Base-by-base conservation (phyloP, 2,797 vertebrate species). In the Argya squamiceps region DNA sequence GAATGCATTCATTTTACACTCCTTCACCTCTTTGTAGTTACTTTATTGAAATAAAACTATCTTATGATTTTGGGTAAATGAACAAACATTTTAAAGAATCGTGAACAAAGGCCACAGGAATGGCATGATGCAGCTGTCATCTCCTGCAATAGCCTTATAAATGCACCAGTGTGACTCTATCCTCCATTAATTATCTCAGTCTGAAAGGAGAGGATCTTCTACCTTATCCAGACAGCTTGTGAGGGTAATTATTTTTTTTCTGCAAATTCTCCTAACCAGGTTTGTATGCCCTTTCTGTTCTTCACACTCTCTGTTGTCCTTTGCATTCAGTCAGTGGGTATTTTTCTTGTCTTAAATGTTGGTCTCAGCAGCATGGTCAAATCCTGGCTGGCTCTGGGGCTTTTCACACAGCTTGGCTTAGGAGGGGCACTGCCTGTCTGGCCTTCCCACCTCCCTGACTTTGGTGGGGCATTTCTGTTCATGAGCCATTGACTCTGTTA, bases 241-340 rank as follows among this genome's bases (percentile, higher is more conserved):
- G 50, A 93, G n/a, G 22, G 15, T 86, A 76, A 88, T 73, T 46
- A 59, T 20, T 62, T 89, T 53, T 92, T 78, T 79, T 59, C 37
- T 64, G 21, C 39, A 37, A 34, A 70, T 76, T 84, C 4, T 10
- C 27, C 39, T 67, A 53, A 23, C 22, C 24, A 39, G 19, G 55
- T 34, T n/a, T 52, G 15, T 64, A 10, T 26, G 10, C 32, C 5
- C 37, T 55, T 90, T 75, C 30, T 0, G 0, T 34, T 69, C 37
- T 68, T 89, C 10, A 49, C 1, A 0, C 12, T 44, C 39, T 39
- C 27, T 5, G 1, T 43, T 32, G 8, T 59, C 10, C 36, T 78
- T 87, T 55, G 26, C 10, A 11, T 79, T 82, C 47, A 44, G 14
- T 24, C 23, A 73, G 44, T 80, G 14, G 12, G 7, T 16, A 56